Evolutionary conservation across 2,888 invertebrate genomes (phyloP), one percentile per base, ranked within the genome.

Genomic region (Punctoribates punctum): DNA sequence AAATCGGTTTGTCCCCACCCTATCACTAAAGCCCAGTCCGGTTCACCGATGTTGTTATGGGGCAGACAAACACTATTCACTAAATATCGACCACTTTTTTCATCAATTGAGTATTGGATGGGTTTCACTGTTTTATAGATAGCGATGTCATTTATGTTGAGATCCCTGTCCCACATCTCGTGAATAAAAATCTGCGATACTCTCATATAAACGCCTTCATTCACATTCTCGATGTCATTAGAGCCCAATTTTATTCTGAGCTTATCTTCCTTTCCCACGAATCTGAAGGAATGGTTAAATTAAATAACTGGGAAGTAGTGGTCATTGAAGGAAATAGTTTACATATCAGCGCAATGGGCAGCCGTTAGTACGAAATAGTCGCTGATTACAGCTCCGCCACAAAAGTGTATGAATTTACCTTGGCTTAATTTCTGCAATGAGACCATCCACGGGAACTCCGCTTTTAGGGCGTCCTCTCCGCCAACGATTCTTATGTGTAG

Each of bases 261-360:
- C 5, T 54, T 54, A 6, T n/a, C n/a, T 54, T 54, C 54, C 2
- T 20, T n/a, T 54, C 54, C 54, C 3, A 54, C 23, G n/a, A 54
- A 54, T n/a, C 54, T 54, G 5, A 54, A n/a, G 13, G 1, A 54
- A 54, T 20, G 6, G 20, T 20, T 20, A 9, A 6, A 54, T 1
- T 20, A 54, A 54, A 20, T 54, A 20, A 2, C n/a, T 54, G 1
- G 3, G 2, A 8, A 20, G 13, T n/a, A 34, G 42, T 13, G 11
- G 1, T 13, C 13, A 42, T 9, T 42, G 13, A 8, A 20, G n/a
- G 2, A n/a, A 54, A 6, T 3, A 6, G n/a, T n/a, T 20, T 54
- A 54, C 54, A 20, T n/a, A 54, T 54, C 54, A 54, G 54, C 54
- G 54, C 54, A 54, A 54, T 54, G 54, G 54, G 54, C 54, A 9